These are phyloP conservation scores for Emydocephalus ijimae DNA, from an alignment of 2,113 vertebrate species.

Conservation along the genomic window DNA sequence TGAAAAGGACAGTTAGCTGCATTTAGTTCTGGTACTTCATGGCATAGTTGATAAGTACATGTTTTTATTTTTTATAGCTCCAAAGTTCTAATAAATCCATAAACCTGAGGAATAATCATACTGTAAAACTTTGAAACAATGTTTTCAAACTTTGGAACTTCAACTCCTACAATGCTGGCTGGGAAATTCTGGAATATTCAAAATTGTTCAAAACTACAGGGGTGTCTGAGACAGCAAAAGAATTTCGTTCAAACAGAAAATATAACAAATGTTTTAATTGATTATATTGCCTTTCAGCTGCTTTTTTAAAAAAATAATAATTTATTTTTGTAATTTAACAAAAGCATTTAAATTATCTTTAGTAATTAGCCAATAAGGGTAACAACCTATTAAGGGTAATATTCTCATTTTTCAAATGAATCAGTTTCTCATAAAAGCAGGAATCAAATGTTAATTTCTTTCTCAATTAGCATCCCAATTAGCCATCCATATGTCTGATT, in stretches of 20 bases:
- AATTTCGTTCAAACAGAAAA: neutral
- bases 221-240: neutral
- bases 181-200: neutral
- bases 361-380: neutral
- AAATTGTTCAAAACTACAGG: neutral
- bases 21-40: neutral
- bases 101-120: neutral
- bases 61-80: neutral
- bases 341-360: neutral
- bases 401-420: neutral
- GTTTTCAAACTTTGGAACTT: neutral
- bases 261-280: neutral
- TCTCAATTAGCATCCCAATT: neutral
- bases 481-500: neutral
- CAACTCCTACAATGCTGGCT: neutral
- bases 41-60: neutral
- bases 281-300: neutral
- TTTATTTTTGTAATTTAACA: neutral
- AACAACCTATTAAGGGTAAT: neutral
- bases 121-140: neutral
- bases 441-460: neutral
- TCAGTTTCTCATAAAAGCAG: neutral
- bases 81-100: neutral
- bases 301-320: neutral
- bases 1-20: neutral